Base-by-base conservation (phyloP, 1,140 invertebrate genomes). In the Mycetomoellerius zeteki region DNA sequence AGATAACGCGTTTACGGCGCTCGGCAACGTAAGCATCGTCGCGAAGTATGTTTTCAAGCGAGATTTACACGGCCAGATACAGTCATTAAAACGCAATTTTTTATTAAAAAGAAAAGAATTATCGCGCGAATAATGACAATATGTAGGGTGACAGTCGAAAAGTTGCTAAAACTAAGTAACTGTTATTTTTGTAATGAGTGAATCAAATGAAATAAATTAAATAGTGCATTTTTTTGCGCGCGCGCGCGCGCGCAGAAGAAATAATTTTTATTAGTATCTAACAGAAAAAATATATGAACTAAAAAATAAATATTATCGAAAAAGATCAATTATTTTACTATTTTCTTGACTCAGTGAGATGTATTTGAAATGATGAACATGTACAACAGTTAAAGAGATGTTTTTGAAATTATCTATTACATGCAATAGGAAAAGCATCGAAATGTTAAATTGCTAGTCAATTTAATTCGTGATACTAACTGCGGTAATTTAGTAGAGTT, bases 1-100 rank as follows among this genome's bases (percentile, higher is more conserved):
- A 50, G 54, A 75, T 84, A 75, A 84, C 37, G 24, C n/a, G 21
- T 67, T 67, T 54, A 80, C 30, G 27, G 47, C 21, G n/a, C n/a
- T 64, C 62, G 33, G 14, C n/a, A 12, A 67, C 12, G 4, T 69
- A 58, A 81, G 67, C 52, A 30, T 69, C n/a, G 54, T 69, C 47
- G n/a, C 10, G 2, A 33, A 54, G 16, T 52, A 52, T 60, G 12
- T 84, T 84, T 60, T 71, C 24, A n/a, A 69, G 10, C 43, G 62
- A 54, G 43, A 33, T 19, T 75, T 47, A 27, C n/a, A 50, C 30
- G 21, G 4, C 33, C 16, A 56, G 64, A 73, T 50, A 60, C 47
- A 37, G 19, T 71, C 54, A 47, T 27, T 4, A 7, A 50, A 60
- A 30, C 14, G 67, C 12, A 56, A 71, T 64, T 30, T 24, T 19